Base-by-base conservation (phyloP, 2,888 invertebrate genomes). In the Allacma fusca region DNA sequence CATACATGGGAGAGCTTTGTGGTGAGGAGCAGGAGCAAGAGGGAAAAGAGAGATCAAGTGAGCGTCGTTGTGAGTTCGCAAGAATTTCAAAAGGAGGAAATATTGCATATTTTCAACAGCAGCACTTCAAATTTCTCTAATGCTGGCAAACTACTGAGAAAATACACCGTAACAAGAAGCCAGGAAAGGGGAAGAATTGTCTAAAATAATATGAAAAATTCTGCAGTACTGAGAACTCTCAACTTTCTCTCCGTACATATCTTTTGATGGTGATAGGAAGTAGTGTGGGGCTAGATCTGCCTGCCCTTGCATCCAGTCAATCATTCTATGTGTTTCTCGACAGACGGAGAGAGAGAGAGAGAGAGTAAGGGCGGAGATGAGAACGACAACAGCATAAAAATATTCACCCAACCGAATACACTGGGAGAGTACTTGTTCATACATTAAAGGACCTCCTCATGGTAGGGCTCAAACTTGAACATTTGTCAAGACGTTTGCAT, bases 101-200 rank as follows among this genome's bases (percentile, higher is more conserved):
- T 68, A 68, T 68, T 68, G 68, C 68, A 68, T 68, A 68, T 68
- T 68, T 68, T 23, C 68, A 68, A 65, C 65, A 29, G 29, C 29
- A 23, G 28, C 13, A 65, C n/a, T 24, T 50, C 2, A 50, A 34
- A 34, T 34, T 34, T 34, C 34, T 34, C 34, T 34, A 34, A 34
- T 34, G 34, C 34, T 9, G 34, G 34, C 34, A 4, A 34, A 34
- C 5, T 34, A 34, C 5, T 4, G 34, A 34, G 34, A 34, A 34
- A 34, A 34, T 34, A 34, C 34, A 34, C 34, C 34, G 5, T 34
- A 34, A 34, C 34, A 34, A 16, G 50, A 50, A 50, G 16, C 34
- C 4, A 9, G 50, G 19, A 50, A 50, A 16, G 50, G n/a, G 19
- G 19, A 50, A 50, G 50, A 16, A 16, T 50, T n/a, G 50, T 13